Conservation (phyloP, 2,797 vertebrate genomes). For the Dicrostonyx torquatus region DNA sequence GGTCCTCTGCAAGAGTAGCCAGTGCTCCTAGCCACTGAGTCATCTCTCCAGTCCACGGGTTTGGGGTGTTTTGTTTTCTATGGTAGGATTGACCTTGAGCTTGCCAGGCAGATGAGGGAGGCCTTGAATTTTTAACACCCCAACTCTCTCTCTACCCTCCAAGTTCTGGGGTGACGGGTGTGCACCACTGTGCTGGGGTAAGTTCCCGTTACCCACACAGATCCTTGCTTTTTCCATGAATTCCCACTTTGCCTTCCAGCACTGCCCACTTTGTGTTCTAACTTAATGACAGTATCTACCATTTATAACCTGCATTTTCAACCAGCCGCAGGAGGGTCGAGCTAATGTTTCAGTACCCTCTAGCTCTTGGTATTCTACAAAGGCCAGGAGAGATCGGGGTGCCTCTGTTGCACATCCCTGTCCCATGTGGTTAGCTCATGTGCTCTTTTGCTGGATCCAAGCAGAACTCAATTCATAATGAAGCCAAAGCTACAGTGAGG, state of each 20-base stretch:
- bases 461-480: not conserved
- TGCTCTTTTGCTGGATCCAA: no score
- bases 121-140: not conserved
- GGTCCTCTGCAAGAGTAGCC: not conserved
- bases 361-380: not conserved
- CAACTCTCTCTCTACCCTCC: not conserved
- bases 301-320: not conserved
- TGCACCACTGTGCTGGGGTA: not conserved
- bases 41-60: not conserved
- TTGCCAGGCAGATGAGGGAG: not conserved
- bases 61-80: not conserved
- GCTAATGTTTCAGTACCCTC: not conserved
- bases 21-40: not conserved
- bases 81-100: not conserved
- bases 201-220: not conserved
- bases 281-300: not conserved
- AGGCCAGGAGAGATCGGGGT: not conserved
- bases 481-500: accelerated
- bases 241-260: not conserved
- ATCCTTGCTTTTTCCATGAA: not conserved
- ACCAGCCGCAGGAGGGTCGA: not conserved
- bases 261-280: no score
- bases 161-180: not conserved
- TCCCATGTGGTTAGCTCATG: no score
- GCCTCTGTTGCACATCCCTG: not conserved